A percentile compares a stretch with the other conserved stretches of the same genome.
Conservation (phyloP, 2,797 vertebrate genomes). For the Cottoperca gobio region DNA sequence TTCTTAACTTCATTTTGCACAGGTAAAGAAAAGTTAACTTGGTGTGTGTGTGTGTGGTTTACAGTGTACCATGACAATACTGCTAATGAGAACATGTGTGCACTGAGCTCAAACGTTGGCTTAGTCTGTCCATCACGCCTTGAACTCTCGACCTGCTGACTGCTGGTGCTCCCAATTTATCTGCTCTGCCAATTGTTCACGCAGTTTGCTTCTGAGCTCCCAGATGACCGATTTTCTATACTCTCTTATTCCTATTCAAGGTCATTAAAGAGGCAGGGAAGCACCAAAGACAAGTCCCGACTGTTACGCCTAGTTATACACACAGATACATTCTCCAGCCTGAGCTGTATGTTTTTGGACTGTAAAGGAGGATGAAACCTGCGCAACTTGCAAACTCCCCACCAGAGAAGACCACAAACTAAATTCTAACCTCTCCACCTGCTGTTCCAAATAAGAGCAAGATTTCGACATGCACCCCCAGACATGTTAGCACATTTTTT, state of each 20-base stretch:
- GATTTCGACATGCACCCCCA: conserved; percentile 27
- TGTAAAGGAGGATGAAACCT: conserved; percentile 1
- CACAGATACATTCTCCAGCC: background rate
- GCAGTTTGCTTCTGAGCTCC: background rate
- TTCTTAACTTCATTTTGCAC: conserved; percentile 27
- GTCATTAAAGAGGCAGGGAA: background rate
- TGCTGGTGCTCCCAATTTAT: background rate
- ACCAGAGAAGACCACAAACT: background rate
- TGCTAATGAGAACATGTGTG: background rate
- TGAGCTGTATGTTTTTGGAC: background rate
- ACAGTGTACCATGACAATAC: background rate
- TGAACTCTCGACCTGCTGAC: background rate
- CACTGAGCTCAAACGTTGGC: background rate
- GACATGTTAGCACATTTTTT: conserved; percentile 39
- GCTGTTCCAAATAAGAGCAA: conserved; percentile 44
- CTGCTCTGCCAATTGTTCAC: background rate
- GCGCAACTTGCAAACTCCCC: background rate
- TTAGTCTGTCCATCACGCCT: background rate
- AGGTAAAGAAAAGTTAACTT: conserved; percentile 35
- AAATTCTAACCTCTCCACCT: conserved; percentile 28
- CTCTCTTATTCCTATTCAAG: background rate
- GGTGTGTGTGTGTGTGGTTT: background rate
- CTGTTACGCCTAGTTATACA: background rate
- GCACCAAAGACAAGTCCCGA: background rate
- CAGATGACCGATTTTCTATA: background rate